Conservation (phyloP, 2,888 invertebrate genomes). For the Clusia tigrina region DNA sequence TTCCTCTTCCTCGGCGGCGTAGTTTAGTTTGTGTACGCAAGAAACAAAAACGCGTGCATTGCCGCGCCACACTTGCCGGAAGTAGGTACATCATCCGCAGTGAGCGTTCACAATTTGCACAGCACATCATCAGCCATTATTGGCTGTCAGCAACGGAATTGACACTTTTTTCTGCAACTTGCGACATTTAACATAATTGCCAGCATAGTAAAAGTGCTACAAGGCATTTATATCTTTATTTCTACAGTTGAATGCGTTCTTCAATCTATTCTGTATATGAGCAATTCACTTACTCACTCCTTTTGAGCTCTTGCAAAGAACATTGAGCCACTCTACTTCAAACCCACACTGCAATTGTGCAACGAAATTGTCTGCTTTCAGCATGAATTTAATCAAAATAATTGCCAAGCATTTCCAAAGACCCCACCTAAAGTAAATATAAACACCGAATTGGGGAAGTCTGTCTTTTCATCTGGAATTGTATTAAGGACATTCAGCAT, state of each 20-base stretch:
- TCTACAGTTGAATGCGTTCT: not conserved
- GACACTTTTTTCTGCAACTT: slow-evolving; percentile 39
- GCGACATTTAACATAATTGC: slow-evolving; percentile 10
- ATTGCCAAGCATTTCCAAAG: not conserved
- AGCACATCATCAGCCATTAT: slow-evolving; percentile 41
- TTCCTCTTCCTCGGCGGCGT: not conserved
- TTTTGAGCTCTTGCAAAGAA: not conserved
- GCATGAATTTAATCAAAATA: not conserved
- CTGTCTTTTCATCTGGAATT: too few relatives aligned
- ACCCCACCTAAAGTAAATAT: too few relatives aligned
- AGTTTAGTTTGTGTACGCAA: not conserved
- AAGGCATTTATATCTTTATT: not conserved
- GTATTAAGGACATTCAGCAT: too few relatives aligned
- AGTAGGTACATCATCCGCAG: slow-evolving; percentile 56
- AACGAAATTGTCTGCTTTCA: not conserved
- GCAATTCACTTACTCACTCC: not conserved
- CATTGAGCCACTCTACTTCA: too few relatives aligned
- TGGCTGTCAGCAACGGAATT: slow-evolving; percentile 57
- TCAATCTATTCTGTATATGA: not conserved
- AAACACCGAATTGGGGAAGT: too few relatives aligned
- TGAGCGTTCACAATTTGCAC: slow-evolving; percentile 54
- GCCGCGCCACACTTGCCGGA: slow-evolving; percentile 56
- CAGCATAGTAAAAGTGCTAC: not conserved
- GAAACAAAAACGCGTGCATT: slow-evolving; percentile 48
- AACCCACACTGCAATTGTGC: not conserved